Evolutionary conservation across 2,888 invertebrate genomes (phyloP).

Genomic region (Volucella bombylans): DNA sequence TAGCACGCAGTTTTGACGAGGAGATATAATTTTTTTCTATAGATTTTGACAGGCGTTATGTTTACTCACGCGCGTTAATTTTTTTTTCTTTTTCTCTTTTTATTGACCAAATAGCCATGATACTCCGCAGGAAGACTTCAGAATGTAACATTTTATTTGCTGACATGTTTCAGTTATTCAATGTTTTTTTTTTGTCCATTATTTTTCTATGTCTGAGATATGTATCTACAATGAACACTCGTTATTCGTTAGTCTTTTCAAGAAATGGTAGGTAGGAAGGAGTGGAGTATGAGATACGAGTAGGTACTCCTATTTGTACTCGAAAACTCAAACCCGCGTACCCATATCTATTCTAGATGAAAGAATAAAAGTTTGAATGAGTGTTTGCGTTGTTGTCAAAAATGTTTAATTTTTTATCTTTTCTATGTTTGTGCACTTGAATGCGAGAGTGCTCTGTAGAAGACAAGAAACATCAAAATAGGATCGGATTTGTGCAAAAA

Average conservation of each 20-base stretch:
- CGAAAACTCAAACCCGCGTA: background rate
- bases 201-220: conserved; percentile 41
- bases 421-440: conserved; percentile 39
- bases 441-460: background rate
- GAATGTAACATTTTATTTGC: conserved; percentile 66
- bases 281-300: background rate
- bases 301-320: conserved; percentile 1
- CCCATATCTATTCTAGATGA: no score
- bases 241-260: conserved; percentile 47
- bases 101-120: conserved; percentile 60
- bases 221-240: conserved; percentile 53
- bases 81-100: conserved; percentile 27
- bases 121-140: conserved; percentile 35
- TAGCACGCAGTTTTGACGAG: conserved; percentile 36
- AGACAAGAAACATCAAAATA: conserved; percentile 14
- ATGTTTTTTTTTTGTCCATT: conserved; percentile 5
- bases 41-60: conserved; percentile 63
- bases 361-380: conserved; percentile 37
- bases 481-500: conserved; percentile 69
- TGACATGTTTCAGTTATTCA: conserved; percentile 63
- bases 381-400: conserved; percentile 73
- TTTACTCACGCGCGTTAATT: conserved; percentile 60
- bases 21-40: conserved; percentile 46
- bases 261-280: background rate
- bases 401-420: conserved; percentile 58